A percentile compares a stretch with the other conserved stretches of the same genome.
Evolutionary conservation across 64 coral and sea anemone genomes (phyloP).

Genomic region (Montipora sp.): DNA sequence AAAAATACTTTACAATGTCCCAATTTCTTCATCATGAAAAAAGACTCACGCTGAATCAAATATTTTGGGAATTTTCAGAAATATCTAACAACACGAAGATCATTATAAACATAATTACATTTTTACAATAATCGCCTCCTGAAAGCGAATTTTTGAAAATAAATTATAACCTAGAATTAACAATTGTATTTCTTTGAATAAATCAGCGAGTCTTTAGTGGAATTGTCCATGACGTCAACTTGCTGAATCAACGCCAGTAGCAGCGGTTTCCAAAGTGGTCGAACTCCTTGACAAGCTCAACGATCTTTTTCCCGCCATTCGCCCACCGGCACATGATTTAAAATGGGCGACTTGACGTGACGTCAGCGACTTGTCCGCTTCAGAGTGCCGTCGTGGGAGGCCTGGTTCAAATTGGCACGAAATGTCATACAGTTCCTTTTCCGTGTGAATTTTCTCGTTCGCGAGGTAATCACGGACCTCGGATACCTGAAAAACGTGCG

Average conservation of each 20-base stretch:
- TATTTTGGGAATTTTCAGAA: not conserved
- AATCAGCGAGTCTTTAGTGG: not conserved
- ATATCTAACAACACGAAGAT: not conserved
- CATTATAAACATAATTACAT: not conserved
- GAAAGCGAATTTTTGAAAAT: not conserved
- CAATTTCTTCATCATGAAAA: not conserved
- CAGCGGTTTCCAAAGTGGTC: slow-evolving; percentile 10
- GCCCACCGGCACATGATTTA: slow-evolving; percentile 63
- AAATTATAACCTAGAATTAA: not conserved
- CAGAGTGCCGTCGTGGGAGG: slow-evolving; percentile 72
- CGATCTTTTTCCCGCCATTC: slow-evolving; percentile 44
- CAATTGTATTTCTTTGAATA: not conserved
- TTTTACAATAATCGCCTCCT: not conserved
- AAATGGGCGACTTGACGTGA: slow-evolving; percentile 70
- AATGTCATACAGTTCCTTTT: slow-evolving; percentile 89
- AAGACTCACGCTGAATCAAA: not conserved
- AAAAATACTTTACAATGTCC: slow-evolving; percentile 37
- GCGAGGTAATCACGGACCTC: slow-evolving; percentile 88
- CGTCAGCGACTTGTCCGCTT: slow-evolving; percentile 57
- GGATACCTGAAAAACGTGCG: slow-evolving; percentile 44
- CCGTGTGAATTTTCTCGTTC: slow-evolving; percentile 77
- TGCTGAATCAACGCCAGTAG: slow-evolving; percentile 1
- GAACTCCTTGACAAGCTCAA: slow-evolving; percentile 38
- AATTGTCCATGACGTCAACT: not conserved
- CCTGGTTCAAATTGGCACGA: slow-evolving; percentile 90